phyloP scores from a whole-genome alignment of 2,797 vertebrate species.

The Coendou prehensilis region DNA sequence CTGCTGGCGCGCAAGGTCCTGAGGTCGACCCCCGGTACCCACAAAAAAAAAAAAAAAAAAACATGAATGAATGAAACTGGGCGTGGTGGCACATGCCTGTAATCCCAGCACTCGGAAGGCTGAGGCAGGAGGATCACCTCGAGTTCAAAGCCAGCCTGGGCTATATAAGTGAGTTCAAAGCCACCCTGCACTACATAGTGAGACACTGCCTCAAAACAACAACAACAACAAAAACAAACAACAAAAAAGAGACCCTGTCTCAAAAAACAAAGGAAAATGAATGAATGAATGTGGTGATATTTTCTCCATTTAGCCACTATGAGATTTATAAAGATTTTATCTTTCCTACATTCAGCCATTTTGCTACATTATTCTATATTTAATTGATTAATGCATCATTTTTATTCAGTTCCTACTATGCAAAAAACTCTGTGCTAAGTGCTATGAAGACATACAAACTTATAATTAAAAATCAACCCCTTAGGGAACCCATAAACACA shows the following conservation, averaged over 20 bases:
- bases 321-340: not conserved
- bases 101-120: too few relatives aligned
- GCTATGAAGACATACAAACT: conserved; percentile 22
- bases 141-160: too few relatives aligned
- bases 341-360: not conserved
- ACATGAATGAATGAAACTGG: not conserved
- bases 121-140: too few relatives aligned
- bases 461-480: conserved; percentile 8
- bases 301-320: not conserved
- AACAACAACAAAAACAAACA: too few relatives aligned
- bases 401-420: not conserved
- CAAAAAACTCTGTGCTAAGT: conserved; percentile 46
- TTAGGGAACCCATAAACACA: conserved; percentile 34
- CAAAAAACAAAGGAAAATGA: not conserved
- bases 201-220: not conserved
- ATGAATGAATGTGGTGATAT: not conserved
- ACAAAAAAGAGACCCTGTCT: not conserved
- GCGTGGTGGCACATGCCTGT: too few relatives aligned
- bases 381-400: not conserved
- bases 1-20: too few relatives aligned
- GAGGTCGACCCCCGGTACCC: too few relatives aligned
- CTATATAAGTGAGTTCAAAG: too few relatives aligned
- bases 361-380: not conserved
- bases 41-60: too few relatives aligned
- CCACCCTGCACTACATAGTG: too few relatives aligned